Percentiles rank a stretch among this genome's conserved stretches.
phyloP scores from a whole-genome alignment of 2,888 invertebrate species.

The Chironomus tentans region DNA sequence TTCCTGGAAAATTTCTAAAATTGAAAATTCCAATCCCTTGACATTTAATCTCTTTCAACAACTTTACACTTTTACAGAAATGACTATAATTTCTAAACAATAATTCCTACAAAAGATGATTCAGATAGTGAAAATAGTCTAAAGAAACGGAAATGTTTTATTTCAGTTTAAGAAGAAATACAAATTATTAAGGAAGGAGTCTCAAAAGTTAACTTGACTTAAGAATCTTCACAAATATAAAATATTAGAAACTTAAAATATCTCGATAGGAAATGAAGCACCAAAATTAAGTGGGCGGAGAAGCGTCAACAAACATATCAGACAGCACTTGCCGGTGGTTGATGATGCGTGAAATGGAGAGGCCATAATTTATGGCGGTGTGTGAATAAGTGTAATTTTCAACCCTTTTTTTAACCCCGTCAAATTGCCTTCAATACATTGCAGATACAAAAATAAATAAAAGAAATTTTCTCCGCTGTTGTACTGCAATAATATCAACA shows the following conservation, averaged over 20 bases:
- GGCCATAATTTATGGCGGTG: conserved; percentile 21
- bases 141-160: neutral
- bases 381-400: conserved; percentile 8
- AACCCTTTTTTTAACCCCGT: conserved; percentile 12
- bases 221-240: neutral
- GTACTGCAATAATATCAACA: conserved; percentile 2
- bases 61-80: no score
- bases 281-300: neutral
- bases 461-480: no score
- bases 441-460: neutral
- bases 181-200: neutral
- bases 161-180: neutral
- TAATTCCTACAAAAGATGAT: no score
- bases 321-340: neutral
- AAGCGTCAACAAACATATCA: neutral
- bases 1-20: no score
- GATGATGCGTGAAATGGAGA: conserved; percentile 23
- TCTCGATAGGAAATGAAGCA: no score
- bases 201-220: no score
- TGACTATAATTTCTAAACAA: no score
- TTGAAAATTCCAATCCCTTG: no score
- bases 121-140: no score
- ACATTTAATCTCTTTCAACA: no score
- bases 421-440: neutral
- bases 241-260: neutral